Conservation (phyloP, 2,888 invertebrate species). For the Mongoloraphidia duomilia region DNA sequence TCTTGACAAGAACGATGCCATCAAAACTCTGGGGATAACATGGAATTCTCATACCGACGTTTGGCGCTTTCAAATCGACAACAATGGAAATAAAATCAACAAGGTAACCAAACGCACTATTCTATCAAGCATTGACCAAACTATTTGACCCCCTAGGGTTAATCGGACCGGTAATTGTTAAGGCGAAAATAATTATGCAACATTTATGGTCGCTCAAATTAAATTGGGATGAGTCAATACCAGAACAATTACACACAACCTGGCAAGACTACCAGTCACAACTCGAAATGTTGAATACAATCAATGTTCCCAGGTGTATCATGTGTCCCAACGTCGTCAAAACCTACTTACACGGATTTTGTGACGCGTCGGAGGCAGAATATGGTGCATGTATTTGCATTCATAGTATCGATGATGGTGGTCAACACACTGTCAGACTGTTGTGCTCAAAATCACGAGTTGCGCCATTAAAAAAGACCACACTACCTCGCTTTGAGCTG, state of each 20-base stretch:
- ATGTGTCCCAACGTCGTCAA: neutral
- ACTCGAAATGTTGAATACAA: no score
- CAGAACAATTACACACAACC: no score
- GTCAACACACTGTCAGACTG: slow-evolving; percentile 7
- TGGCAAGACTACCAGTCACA: no score
- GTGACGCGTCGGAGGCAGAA: slow-evolving; percentile 13
- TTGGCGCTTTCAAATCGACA: no score
- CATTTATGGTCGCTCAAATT: neutral
- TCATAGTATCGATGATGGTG: slow-evolving; percentile 3
- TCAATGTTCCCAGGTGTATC: slow-evolving; percentile 6
- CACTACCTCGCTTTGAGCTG: slow-evolving; percentile 17
- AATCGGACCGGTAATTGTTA: neutral
- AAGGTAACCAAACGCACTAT: neutral
- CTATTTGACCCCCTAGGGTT: neutral
- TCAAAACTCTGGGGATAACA: no score
- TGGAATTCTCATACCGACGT: no score
- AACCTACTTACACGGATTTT: slow-evolving; percentile 14
- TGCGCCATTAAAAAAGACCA: slow-evolving; percentile 16
- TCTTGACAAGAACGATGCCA: no score
- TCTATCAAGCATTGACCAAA: neutral
- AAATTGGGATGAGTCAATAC: slow-evolving; percentile 6
- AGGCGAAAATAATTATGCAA: neutral
- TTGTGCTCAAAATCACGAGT: slow-evolving; percentile 19
- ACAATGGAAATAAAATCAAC: no score
- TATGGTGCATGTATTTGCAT: slow-evolving; percentile 16